Base-by-base conservation (phyloP, 2,888 invertebrate genomes). In the Philhelius pedissequus region DNA sequence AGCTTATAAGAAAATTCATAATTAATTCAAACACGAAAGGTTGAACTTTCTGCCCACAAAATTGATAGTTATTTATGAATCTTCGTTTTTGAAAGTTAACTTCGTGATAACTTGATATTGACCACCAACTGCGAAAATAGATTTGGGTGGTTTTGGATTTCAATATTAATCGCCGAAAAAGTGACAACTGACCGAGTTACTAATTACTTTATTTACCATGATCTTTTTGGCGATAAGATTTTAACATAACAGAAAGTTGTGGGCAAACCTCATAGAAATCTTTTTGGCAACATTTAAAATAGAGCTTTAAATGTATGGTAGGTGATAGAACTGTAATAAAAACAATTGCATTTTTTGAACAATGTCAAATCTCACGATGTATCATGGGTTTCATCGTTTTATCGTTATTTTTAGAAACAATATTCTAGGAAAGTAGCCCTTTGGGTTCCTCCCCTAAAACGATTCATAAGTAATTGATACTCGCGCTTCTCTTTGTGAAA, bases 41-140 rank as follows among this genome's bases (percentile, higher is more conserved):
- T 18, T 62, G 62, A 64, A 64, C 64, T 64, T 64, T 64, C 64
- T 64, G 64, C 48, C 64, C 32, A n/a, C 48, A 48, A 64, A 32
- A 32, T 27, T 48, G 48, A 32, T 45, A 45, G n/a, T 64, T 45
- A 48, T 32, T 64, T 45, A 45, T 62, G 30, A 48, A 45, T 64
- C 20, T 35, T 35, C 3, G 9, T 7, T 27, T 45, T 62, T 60
- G 22, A 40, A 30, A 30, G 27, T 40, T 30, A 8, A 25, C 2
- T 18, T n/a, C 25, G 13, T 60, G 38, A n/a, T 25, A 4, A 18
- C 43, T 45, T 62, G 4, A 45, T 30, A 62, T 38, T 62, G 62
- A 32, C 45, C 62, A 30, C 30, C 27, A 18, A 64, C 20, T 11
- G 43, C 27, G 62, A 64, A 64, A 64, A 40, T 43, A 40, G 25